Evolutionary conservation across 53 echinoderm and acorn worm genomes (phyloP).

Genomic region (Antedon mediterranea): DNA sequence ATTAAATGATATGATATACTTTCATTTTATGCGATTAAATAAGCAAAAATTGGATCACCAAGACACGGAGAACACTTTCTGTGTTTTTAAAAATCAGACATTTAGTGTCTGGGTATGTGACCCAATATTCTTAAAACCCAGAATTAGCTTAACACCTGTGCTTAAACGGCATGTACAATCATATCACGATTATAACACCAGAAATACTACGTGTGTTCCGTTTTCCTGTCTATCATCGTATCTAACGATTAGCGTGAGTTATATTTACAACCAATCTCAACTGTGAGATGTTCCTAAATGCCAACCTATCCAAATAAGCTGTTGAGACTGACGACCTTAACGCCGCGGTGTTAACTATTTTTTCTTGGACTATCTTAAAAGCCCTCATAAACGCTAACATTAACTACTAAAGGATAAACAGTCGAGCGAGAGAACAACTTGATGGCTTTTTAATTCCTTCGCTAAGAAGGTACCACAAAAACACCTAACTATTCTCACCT

Average conservation of each 20-base stretch:
- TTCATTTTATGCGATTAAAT: no score
- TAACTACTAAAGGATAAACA: neutral
- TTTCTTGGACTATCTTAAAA: neutral
- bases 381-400: neutral
- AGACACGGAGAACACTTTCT: no score
- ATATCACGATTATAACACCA: neutral
- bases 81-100: no score
- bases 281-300: neutral
- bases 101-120: neutral
- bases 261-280: neutral
- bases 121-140: neutral
- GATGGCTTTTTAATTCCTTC: neutral
- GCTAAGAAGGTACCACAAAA: neutral
- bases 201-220: neutral
- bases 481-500: no score
- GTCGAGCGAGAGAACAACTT: neutral
- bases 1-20: no score
- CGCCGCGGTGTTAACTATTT: neutral
- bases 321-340: neutral
- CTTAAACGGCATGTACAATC: neutral
- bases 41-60: no score
- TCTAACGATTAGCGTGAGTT: neutral
- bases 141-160: neutral
- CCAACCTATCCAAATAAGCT: neutral
- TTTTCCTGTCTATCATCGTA: neutral